These are phyloP conservation scores for Acrocephalus arundinaceus DNA, from an alignment of 2,113 vertebrate species.

Conservation along the genomic window DNA sequence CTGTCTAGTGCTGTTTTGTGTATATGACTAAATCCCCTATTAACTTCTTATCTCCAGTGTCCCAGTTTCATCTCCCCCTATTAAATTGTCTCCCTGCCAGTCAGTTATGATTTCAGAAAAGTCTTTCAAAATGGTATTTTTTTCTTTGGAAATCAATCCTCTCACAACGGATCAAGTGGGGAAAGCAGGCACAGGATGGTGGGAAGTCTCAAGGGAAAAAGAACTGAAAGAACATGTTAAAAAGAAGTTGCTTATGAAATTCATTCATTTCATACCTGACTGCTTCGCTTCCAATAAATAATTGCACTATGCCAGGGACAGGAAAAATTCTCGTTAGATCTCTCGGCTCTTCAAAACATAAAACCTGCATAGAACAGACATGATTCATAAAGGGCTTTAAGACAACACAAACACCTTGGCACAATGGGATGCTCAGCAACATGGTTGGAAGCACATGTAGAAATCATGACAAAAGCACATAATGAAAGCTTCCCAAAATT, in stretches of 20 bases:
- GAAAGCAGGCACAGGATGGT: neutral
- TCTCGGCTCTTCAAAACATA: neutral
- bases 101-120: neutral
- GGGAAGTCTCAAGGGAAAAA: neutral
- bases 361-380: neutral
- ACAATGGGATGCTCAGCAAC: neutral
- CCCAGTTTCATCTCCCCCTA: conserved; percentile 17
- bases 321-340: neutral
- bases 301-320: neutral
- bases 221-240: neutral
- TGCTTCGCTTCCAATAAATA: neutral
- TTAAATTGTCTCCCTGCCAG: neutral
- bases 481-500: neutral
- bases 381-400: neutral
- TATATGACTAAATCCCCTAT: neutral
- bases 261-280: neutral
- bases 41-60: neutral
- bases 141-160: neutral
- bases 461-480: neutral
- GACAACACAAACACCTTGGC: neutral
- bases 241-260: neutral
- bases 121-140: neutral
- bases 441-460: neutral
- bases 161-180: neutral
- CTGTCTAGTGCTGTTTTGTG: neutral